Evolutionary conservation across 2,797 vertebrate species (phyloP).

Genomic region (Discoglossus pictus): DNA sequence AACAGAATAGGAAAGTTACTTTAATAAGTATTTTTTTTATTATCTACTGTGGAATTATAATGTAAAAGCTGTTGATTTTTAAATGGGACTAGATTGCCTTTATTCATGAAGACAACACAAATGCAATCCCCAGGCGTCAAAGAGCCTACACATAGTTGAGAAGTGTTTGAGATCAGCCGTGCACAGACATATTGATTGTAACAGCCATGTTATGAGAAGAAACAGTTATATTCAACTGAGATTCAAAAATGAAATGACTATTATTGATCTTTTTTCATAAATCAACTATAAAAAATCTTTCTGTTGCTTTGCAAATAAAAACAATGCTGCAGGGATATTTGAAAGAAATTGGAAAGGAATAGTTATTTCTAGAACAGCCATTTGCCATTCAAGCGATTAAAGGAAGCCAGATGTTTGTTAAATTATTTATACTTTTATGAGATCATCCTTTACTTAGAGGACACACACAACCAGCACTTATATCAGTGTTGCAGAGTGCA

Average conservation of each 20-base stretch:
- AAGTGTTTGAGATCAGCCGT: slow-evolving; percentile 14
- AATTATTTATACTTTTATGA: slow-evolving; percentile 41
- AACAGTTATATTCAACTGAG: slow-evolving; percentile 41
- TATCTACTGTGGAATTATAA: too few species aligned
- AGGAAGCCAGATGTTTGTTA: slow-evolving; percentile 36
- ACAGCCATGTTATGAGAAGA: slow-evolving; percentile 28
- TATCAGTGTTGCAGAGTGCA: background rate
- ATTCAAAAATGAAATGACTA: slow-evolving; percentile 49
- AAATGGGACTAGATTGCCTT: background rate
- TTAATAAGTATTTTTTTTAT: too few species aligned
- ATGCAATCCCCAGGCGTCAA: slow-evolving; percentile 3
- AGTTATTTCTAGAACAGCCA: slow-evolving; percentile 20
- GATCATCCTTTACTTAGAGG: slow-evolving; percentile 17
- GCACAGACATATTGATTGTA: slow-evolving; percentile 38
- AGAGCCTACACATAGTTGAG: slow-evolving; percentile 1
- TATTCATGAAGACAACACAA: slow-evolving; percentile 11
- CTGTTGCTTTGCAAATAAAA: slow-evolving; percentile 33
- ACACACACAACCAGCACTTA: slow-evolving; percentile 11
- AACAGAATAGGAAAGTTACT: too few species aligned
- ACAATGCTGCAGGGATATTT: slow-evolving; percentile 29
- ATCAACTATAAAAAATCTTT: slow-evolving; percentile 22
- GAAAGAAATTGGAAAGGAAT: slow-evolving; percentile 11
- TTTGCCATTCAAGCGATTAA: slow-evolving; percentile 24
- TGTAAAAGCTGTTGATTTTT: slow-evolving; percentile 18
- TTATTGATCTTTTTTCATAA: slow-evolving; percentile 42